These are phyloP conservation scores for Elephantulus edwardii DNA, from an alignment of 2,113 vertebrate genomes.

Conservation along the genomic window DNA sequence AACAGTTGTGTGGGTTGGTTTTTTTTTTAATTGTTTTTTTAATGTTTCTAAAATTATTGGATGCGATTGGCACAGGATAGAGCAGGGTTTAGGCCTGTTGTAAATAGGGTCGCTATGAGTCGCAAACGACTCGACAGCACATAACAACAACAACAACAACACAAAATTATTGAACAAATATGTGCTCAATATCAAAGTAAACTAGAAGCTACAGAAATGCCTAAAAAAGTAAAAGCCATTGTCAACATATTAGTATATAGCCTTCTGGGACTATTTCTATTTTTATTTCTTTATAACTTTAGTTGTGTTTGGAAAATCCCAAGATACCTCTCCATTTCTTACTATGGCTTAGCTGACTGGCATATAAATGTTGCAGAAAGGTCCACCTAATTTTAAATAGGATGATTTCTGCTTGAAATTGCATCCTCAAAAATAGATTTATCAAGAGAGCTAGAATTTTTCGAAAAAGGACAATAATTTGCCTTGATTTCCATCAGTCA, in stretches of 20 bases:
- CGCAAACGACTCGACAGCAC: too few species aligned
- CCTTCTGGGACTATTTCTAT: background rate
- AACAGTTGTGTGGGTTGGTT: too few species aligned
- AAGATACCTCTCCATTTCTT: background rate
- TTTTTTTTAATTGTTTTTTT: too few species aligned
- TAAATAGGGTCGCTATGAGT: too few species aligned
- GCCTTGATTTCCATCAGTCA: background rate
- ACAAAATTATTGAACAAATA: too few species aligned
- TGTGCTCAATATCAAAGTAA: background rate
- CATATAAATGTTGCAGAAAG: background rate
- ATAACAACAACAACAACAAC: too few species aligned
- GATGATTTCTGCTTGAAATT: constrained; percentile 1
- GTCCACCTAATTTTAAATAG: background rate
- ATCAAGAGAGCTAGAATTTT: background rate
- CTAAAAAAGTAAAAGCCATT: background rate
- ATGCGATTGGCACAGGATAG: too few species aligned
- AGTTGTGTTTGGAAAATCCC: constrained; percentile 4
- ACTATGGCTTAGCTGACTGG: background rate
- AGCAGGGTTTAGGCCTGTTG: too few species aligned
- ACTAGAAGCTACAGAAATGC: background rate
- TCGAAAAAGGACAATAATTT: background rate
- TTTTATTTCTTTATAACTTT: background rate
- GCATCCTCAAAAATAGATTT: background rate
- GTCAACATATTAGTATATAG: constrained; percentile 11
- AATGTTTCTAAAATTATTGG: too few species aligned